phyloP scores from a whole-genome alignment of 2,888 invertebrate genomes.

The Microchrysa polita region DNA sequence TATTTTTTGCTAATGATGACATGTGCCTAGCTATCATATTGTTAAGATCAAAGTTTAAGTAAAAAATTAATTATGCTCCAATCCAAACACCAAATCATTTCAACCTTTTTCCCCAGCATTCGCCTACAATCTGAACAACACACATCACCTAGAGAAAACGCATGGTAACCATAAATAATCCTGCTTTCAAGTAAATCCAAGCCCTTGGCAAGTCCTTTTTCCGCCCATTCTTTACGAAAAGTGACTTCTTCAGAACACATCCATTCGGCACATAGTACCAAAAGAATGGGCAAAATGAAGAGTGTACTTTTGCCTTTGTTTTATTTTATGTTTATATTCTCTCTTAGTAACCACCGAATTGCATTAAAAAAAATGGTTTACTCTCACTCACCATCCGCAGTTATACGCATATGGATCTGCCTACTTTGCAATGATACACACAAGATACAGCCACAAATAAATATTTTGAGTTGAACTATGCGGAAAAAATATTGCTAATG shows the following conservation, averaged over 20 bases:
- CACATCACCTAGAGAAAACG: conserved; percentile 46
- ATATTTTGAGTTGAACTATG: conserved; percentile 50
- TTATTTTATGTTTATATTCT: conserved; percentile 16
- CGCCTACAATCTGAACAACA: conserved; percentile 12
- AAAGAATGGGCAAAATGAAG: conserved; percentile 24
- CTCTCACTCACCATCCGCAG: not conserved
- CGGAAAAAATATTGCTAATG: conserved; percentile 52
- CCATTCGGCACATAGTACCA: too few species aligned
- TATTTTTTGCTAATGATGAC: too few species aligned
- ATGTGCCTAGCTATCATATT: too few species aligned
- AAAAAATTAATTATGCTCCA: too few species aligned
- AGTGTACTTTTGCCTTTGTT: conserved; percentile 22
- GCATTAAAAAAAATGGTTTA: too few species aligned
- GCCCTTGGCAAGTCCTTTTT: conserved; percentile 1
- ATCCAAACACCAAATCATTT: too few species aligned
- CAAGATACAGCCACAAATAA: conserved; percentile 49
- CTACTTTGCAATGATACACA: conserved; percentile 1
- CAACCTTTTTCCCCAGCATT: not conserved
- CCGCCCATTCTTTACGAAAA: conserved; percentile 20
- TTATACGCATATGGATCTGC: conserved; percentile 9
- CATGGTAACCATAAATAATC: conserved; percentile 49
- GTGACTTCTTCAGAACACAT: conserved; percentile 28
- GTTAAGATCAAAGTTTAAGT: too few species aligned
- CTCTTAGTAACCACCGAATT: not conserved
- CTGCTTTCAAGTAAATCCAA: conserved; percentile 41